Evolutionary conservation across 2,888 invertebrate genomes (phyloP).

Genomic region (Drosophila nr. perissopoda): DNA sequence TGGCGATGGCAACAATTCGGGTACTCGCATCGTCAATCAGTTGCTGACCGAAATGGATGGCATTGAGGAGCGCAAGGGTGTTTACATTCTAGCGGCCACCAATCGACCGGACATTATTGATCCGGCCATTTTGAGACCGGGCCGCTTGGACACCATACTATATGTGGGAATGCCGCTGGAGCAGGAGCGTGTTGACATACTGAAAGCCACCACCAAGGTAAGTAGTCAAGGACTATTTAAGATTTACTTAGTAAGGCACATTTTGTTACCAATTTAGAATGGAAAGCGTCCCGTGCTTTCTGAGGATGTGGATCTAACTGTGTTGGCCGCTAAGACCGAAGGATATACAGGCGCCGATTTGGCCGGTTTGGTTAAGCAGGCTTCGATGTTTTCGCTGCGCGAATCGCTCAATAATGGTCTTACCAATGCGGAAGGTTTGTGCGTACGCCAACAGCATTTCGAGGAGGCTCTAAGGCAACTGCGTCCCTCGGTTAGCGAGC

Average conservation of each 20-base stretch:
- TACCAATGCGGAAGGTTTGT: slow-evolving; percentile 86
- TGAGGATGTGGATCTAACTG: slow-evolving; percentile 90
- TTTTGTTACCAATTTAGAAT: slow-evolving; percentile 86
- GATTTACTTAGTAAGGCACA: not conserved
- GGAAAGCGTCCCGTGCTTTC: slow-evolving; percentile 92
- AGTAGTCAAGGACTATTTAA: not conserved
- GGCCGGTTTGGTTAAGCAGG: slow-evolving; percentile 94
- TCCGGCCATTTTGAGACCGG: slow-evolving; percentile 95
- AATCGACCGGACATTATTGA: slow-evolving; percentile 99
- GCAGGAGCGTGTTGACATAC: slow-evolving; percentile 93
- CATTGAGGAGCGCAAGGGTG: slow-evolving; percentile 94
- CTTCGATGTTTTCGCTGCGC: slow-evolving; percentile 92
- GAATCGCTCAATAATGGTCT: slow-evolving; percentile 89
- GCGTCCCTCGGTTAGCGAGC: slow-evolving; percentile 93
- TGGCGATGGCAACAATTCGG: slow-evolving; percentile 89
- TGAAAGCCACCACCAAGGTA: slow-evolving; percentile 94
- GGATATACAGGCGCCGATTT: slow-evolving; percentile 98
- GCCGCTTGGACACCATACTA: slow-evolving; percentile 94
- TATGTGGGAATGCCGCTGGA: slow-evolving; percentile 95
- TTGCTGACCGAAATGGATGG: slow-evolving; percentile 99
- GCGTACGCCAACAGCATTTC: slow-evolving; percentile 90
- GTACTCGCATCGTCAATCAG: slow-evolving; percentile 96
- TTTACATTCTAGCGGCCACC: slow-evolving; percentile 97
- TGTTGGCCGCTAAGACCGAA: slow-evolving; percentile 89
- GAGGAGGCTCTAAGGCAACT: slow-evolving; percentile 91